Evolutionary conservation across 2,113 vertebrate species (phyloP), one percentile per base, ranked within the genome.

Genomic region (Dunckerocampus dactyliophorus): DNA sequence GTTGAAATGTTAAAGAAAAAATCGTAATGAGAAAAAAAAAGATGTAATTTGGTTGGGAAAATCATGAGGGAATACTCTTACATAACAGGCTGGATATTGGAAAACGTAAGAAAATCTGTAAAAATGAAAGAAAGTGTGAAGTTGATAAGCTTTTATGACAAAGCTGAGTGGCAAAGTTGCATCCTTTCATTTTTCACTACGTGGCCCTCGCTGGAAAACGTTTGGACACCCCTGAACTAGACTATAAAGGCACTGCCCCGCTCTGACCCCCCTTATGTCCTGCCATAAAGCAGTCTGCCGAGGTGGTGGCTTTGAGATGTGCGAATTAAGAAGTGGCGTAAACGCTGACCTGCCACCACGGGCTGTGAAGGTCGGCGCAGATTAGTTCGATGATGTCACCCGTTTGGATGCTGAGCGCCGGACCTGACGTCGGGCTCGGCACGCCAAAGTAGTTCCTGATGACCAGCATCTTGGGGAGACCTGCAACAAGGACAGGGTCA

Each of bases 401-500:
- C 1, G 86, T 74, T 82, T 95, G 92, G 82, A 98, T 92, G 65
- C 88, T 91, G 58, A 99, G 67, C 0, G 95, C 82, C 0, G 93
- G 94, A 3, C 96, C 94, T 15, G 91, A 90, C 0, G 82, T 54
- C 0, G 96, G 96, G 43, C 90, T 88, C 0, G 97, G 97, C 1
- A 81, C 68, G 0, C 97, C 96, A 1, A 11, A 82, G 63, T 99
- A 99, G 82, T 87, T 93, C 74, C 90, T 88, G 82, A 93, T 94
- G 0, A 93, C 96, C 80, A 93, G 85, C 97, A 99, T 95, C 88
- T 93, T 98, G 19, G 95, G 96, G 76, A 95, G 88, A 78, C 94
- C 95, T 98, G 75, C n/a, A 8, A 46, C n/a, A 55, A 17, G 53
- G 28, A 69, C 6, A 20, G 24, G 1, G 39, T 67, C 2, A 67